These are phyloP conservation scores for Netelia virgata DNA, from an alignment of 2,888 invertebrate species.

Conservation along the genomic window DNA sequence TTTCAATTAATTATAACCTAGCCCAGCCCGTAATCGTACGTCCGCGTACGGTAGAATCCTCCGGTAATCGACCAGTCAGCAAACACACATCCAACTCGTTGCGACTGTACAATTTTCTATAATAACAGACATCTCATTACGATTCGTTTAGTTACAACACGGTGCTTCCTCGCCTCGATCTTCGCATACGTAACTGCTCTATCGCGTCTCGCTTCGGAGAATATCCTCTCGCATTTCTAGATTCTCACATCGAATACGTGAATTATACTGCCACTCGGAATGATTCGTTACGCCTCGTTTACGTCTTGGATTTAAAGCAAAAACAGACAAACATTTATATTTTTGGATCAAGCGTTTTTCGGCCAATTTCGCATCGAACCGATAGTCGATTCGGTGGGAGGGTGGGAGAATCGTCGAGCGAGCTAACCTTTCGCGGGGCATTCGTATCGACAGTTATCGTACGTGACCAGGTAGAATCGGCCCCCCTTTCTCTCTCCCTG, in stretches of 20 bases:
- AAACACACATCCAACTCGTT: conserved; percentile 4
- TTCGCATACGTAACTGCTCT: conserved; percentile 48
- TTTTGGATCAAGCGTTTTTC: neutral
- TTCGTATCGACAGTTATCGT: conserved; percentile 67
- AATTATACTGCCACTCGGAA: neutral
- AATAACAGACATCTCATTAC: conserved; percentile 63
- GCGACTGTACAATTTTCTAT: conserved; percentile 30
- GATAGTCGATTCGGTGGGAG: neutral
- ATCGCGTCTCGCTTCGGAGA: conserved; percentile 61
- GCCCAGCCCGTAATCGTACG: conserved; percentile 21
- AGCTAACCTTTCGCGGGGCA: conserved; percentile 47
- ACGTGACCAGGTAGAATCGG: conserved; percentile 64
- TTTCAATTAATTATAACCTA: conserved; percentile 64
- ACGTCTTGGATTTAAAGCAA: neutral
- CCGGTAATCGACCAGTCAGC: conserved; percentile 36
- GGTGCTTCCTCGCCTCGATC: neutral
- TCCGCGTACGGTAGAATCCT: conserved; percentile 56
- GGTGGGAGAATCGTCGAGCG: conserved; percentile 27
- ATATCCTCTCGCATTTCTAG: conserved; percentile 17
- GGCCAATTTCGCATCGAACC: neutral
- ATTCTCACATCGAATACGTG: neutral
- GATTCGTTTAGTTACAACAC: conserved; percentile 62
- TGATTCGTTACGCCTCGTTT: conserved; percentile 1
- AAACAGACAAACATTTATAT: neutral
- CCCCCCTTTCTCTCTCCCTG: neutral